phyloP scores from a whole-genome alignment of 2,113 vertebrate genomes.

The Patagioenas fasciata region DNA sequence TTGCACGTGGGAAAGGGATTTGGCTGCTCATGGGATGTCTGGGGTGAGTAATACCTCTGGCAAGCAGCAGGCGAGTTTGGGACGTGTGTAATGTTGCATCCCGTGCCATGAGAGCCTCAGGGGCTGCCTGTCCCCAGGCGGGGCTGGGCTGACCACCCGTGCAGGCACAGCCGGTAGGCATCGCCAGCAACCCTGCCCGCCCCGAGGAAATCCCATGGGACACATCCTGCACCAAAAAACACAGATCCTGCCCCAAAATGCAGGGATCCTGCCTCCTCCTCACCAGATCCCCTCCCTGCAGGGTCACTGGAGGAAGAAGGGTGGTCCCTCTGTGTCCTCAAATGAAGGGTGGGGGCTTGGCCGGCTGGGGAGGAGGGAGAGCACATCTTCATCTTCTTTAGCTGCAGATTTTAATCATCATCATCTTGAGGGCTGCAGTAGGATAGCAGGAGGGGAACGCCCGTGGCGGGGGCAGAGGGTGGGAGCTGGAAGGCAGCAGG shows the following conservation, averaged over 20 bases:
- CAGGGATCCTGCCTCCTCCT: neutral
- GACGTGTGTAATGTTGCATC: neutral
- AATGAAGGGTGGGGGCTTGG: neutral
- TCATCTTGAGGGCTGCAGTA: neutral
- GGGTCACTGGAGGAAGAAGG: fast-evolving
- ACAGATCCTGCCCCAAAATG: too few species aligned
- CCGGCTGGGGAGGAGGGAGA: neutral
- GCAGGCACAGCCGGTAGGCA: neutral
- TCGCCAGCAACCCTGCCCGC: fast-evolving
- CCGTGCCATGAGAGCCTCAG: neutral
- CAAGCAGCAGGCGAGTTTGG: neutral
- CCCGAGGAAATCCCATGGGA: neutral
- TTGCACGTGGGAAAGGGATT: neutral
- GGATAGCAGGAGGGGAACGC: neutral
- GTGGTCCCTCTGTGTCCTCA: neutral
- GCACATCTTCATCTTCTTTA: neutral
- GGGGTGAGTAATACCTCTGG: constrained; percentile 10
- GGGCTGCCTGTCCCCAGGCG: neutral
- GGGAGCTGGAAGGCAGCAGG: neutral
- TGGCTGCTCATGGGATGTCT: neutral
- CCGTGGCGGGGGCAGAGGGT: neutral
- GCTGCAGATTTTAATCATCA: neutral
- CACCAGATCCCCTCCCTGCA: too few species aligned
- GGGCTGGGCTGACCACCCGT: neutral
- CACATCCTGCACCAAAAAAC: too few species aligned